Conservation (phyloP, 1,140 invertebrate genomes). For the Ganaspis sp. region DNA sequence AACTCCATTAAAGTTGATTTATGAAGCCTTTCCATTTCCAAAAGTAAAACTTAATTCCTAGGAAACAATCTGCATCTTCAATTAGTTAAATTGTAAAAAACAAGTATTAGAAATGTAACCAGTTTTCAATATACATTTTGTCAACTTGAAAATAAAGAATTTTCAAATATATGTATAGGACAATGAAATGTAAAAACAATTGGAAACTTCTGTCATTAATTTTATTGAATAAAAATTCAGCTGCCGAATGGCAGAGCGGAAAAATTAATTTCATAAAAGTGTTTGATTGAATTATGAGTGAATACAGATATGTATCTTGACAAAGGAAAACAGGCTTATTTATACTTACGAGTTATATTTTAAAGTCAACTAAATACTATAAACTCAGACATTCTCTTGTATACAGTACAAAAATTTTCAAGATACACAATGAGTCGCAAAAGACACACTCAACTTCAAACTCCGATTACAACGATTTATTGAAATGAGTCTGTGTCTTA, state of each 20-base stretch:
- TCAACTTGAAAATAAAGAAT: not conserved
- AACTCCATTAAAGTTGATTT: too few species aligned
- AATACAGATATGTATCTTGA: constrained; percentile 12
- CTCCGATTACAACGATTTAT: constrained; percentile 20
- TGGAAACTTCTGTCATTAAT: not conserved
- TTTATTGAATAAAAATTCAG: constrained; percentile 25
- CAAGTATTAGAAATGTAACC: too few species aligned
- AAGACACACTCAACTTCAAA: constrained; percentile 23
- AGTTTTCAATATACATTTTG: not conserved
- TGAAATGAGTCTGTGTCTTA: constrained; percentile 6
- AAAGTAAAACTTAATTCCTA: not conserved
- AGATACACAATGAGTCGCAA: constrained; percentile 21
- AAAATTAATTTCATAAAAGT: constrained; percentile 17
- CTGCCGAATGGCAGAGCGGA: not conserved
- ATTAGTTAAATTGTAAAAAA: too few species aligned
- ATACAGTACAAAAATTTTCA: constrained; percentile 26
- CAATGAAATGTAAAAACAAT: not conserved
- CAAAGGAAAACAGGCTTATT: not conserved
- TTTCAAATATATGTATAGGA: too few species aligned
- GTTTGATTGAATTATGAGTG: not conserved
- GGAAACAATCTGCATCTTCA: too few species aligned
- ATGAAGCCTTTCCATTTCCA: too few species aligned
- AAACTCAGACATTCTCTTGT: constrained; percentile 28
- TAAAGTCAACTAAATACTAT: constrained; percentile 7
- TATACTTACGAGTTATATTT: constrained; percentile 9